Evolutionary conservation across 2,113 vertebrate species (phyloP).

Genomic region (Sorex araneus): DNA sequence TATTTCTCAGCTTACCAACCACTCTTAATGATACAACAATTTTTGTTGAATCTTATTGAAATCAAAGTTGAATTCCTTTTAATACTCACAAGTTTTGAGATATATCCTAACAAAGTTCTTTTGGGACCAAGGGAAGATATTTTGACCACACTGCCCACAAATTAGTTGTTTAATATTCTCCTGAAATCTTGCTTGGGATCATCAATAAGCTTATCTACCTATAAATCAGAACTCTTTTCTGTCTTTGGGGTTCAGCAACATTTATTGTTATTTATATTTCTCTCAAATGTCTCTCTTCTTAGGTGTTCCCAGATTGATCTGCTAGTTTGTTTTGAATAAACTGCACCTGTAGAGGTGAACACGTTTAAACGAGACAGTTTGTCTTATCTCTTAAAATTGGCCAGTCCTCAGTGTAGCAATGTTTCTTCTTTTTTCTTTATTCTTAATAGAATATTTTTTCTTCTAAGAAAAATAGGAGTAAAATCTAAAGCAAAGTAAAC

Average conservation of each 20-base stretch:
- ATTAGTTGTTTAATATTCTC: conserved; percentile 15
- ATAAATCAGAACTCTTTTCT: neutral
- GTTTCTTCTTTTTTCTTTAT: neutral
- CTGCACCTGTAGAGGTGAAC: neutral
- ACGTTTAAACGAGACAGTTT: neutral
- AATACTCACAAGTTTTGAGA: neutral
- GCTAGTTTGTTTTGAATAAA: neutral
- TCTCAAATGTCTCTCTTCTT: neutral
- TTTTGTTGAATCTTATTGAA: conserved; percentile 24
- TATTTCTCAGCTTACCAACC: neutral
- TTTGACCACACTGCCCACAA: neutral
- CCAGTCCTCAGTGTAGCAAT: conserved; percentile 7
- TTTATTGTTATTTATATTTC: neutral
- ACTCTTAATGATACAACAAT: neutral
- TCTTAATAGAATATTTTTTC: conserved; percentile 11
- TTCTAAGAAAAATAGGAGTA: conserved; percentile 51
- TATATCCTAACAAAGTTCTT: conserved; percentile 22
- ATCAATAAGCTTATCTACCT: neutral
- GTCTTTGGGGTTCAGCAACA: neutral
- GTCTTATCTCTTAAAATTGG: neutral
- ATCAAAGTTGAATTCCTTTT: conserved; percentile 24
- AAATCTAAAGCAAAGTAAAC: conserved; percentile 21
- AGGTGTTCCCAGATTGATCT: neutral
- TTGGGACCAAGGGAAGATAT: conserved; percentile 37
- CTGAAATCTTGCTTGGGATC: neutral